These are phyloP conservation scores for Paguma larvata DNA, from an alignment of 2,797 vertebrate genomes.

Conservation along the genomic window DNA sequence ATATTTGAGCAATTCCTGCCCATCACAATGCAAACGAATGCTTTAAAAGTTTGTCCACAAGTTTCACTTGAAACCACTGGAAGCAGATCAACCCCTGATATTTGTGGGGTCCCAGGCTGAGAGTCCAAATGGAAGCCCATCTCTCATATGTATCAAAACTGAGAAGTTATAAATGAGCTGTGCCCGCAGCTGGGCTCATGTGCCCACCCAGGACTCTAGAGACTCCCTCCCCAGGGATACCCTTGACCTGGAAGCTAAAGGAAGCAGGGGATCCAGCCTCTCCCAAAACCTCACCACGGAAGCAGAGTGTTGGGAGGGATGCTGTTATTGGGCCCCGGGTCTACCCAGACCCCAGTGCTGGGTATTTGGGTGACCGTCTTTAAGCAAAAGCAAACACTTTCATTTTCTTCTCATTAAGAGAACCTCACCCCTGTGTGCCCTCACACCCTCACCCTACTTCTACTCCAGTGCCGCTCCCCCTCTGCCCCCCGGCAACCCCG, in stretches of 20 bases:
- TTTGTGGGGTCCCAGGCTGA: background rate
- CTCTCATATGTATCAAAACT: background rate
- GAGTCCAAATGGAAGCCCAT: background rate
- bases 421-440: background rate
- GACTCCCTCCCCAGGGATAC: background rate
- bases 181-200: background rate
- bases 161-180: background rate
- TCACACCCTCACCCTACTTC: background rate
- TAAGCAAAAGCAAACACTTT: background rate
- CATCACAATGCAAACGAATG: background rate
- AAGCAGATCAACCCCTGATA: background rate
- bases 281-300: background rate
- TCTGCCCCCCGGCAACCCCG: background rate
- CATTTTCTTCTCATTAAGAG: background rate
- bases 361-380: background rate
- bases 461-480: too few relatives aligned
- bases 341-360: background rate
- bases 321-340: background rate
- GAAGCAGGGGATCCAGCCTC: fast-evolving
- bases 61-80: background rate
- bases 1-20: background rate
- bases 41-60: background rate
- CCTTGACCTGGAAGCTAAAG: background rate
- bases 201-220: background rate
- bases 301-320: background rate